Percentiles rank a stretch among this genome's conserved stretches.
Evolutionary conservation across 2,888 invertebrate genomes (phyloP).

Genomic region (Gonocerus acuteangulatus): DNA sequence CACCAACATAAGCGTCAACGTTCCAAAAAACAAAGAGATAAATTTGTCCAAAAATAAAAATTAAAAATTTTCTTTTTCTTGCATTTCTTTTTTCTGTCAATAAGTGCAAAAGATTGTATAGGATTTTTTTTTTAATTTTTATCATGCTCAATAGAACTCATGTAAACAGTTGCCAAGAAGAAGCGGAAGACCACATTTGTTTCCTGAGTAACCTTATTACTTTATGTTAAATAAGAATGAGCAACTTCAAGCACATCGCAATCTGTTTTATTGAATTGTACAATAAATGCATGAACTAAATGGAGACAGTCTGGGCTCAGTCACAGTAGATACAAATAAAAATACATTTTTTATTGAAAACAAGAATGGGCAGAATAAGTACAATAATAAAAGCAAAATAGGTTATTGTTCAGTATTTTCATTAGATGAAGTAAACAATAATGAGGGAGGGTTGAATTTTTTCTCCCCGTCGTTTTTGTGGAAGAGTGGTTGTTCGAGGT

Average conservation of each 20-base stretch:
- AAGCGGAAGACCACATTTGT: conserved; percentile 23
- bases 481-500: too few relatives aligned
- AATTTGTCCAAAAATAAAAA: conserved; percentile 6
- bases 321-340: too few relatives aligned
- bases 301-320: too few relatives aligned
- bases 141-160: conserved; percentile 16
- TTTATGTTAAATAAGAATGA: conserved; percentile 9
- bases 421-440: too few relatives aligned
- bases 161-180: conserved; percentile 25
- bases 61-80: background rate
- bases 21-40: conserved; percentile 10
- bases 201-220: conserved; percentile 10
- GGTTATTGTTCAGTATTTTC: too few relatives aligned
- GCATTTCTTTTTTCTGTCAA: background rate
- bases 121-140: background rate
- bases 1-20: conserved; percentile 1
- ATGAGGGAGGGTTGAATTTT: too few relatives aligned
- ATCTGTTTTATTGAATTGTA: too few relatives aligned
- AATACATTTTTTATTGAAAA: too few relatives aligned
- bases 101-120: conserved; percentile 1
- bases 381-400: too few relatives aligned
- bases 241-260: background rate
- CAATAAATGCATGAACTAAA: too few relatives aligned
- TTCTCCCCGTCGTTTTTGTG: too few relatives aligned
- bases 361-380: too few relatives aligned